Base-by-base conservation (phyloP, 1,140 invertebrate genomes). In the Brachionus calyciflorus region DNA sequence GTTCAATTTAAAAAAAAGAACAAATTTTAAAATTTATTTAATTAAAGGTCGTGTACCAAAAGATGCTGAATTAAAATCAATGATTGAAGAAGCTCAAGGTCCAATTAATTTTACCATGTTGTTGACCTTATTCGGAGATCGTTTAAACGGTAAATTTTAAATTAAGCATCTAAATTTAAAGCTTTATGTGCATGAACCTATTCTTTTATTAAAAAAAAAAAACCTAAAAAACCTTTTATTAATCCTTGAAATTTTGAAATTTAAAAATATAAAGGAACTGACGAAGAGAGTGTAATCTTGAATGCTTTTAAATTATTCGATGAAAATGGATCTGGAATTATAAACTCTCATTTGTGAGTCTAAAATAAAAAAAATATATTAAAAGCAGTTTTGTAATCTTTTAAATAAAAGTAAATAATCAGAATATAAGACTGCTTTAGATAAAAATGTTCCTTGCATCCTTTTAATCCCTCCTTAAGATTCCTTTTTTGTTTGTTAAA, bases 251-350 rank as follows among this genome's bases (percentile, higher is more conserved):
- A 26, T 57, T 57, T 37, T 37, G 40, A 2, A 40, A 17, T 3
- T 41, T 63, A 17, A 37, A 60, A 33, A 26, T 33, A 60, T 37
- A 19, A 10, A 70, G 96, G 96, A 28, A 96, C 94, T 12, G 94
- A 96, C 85, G 93, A 93, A 28, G 94, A 96, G 83, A 92, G 94
- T 85, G 93, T 95, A 0, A 96, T 96, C 80, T 93, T 95, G 82
- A 96, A 96, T 87, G 94, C 94, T 26, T 96, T 96, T 84, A 93
- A 93, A 82, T 95, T 93, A 85, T 96, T 95, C 82, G 94, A 96
- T 82, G 93, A 96, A 85, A 92, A 94, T 81, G 95, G 95, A 82
- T 90, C 84, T 77, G 93, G 82, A 60, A 30, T 24, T 44, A 21
- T 77, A 17, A 33, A 28, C n/a, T 33, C 41, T 14, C 14, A 73